Conservation (phyloP, 2,797 vertebrate genomes). For the Botia almorhae region DNA sequence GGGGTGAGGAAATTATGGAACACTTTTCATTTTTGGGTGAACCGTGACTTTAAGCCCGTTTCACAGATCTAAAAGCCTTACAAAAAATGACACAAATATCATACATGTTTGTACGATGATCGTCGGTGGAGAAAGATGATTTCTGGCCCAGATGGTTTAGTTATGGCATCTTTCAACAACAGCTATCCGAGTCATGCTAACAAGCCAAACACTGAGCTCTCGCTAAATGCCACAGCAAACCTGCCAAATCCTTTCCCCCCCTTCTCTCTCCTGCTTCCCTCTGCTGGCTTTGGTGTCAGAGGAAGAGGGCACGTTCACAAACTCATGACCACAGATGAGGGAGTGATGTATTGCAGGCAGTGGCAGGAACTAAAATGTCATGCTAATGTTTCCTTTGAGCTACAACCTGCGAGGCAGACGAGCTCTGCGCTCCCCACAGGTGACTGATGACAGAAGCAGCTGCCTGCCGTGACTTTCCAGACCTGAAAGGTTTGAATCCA, state of each 20-base stretch:
- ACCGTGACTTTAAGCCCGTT: neutral
- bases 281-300: neutral
- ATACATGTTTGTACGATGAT: too few relatives aligned
- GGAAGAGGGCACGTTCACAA: neutral
- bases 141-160: neutral
- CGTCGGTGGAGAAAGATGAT: too few relatives aligned
- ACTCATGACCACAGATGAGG: neutral
- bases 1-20: too few relatives aligned
- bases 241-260: neutral
- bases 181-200: neutral
- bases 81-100: too few relatives aligned
- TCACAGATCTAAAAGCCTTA: too few relatives aligned
- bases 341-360: neutral
- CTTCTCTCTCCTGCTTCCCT: neutral
- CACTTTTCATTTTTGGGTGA: neutral
- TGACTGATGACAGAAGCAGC: neutral
- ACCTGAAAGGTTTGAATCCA: constrained; percentile 47
- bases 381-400: too few relatives aligned
- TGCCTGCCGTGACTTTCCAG: constrained; percentile 53
- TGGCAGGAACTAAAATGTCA: too few relatives aligned
- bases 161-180: neutral
- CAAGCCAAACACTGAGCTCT: neutral
- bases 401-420: neutral
- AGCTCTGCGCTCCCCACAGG: neutral
- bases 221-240: neutral